Percentiles rank a stretch among this genome's conserved stretches.
Conservation (phyloP, 2,888 invertebrate species). For the Pteria penguin region DNA sequence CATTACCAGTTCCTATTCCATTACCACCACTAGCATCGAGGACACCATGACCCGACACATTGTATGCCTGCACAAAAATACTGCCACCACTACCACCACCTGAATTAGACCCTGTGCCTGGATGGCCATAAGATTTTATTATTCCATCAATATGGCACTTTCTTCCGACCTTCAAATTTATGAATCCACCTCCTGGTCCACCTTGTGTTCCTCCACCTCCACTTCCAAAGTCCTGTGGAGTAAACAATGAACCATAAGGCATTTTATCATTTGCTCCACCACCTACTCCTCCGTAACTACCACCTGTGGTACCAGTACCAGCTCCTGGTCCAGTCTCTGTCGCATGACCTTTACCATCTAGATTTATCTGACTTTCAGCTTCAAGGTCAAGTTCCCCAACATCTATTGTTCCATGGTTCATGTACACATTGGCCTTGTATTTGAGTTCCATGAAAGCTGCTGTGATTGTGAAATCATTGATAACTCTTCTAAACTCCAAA, state of each 20-base stretch:
- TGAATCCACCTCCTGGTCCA: constrained; percentile 66
- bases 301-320: constrained; percentile 49
- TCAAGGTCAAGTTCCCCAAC: constrained; percentile 66
- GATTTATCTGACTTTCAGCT: constrained; percentile 54
- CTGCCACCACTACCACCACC: constrained; percentile 70
- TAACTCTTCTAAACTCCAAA: constrained; percentile 56
- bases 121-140: constrained; percentile 54
- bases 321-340: constrained; percentile 55
- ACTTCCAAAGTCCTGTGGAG: constrained; percentile 63
- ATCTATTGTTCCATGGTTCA: constrained; percentile 68
- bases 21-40: constrained; percentile 65
- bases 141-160: constrained; percentile 62
- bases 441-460: constrained; percentile 66
- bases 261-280: constrained; percentile 43
- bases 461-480: constrained; percentile 55
- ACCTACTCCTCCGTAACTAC: constrained; percentile 64
- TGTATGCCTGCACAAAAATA: constrained; percentile 62
- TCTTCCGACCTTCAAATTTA: constrained; percentile 60
- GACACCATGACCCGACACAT: constrained; percentile 66
- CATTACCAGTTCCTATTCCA: constrained; percentile 54
- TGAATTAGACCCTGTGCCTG: constrained; percentile 38
- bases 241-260: constrained; percentile 67
- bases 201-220: constrained; percentile 60
- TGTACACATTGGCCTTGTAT: constrained; percentile 55
- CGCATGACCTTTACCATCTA: constrained; percentile 57